Percentiles rank a stretch among this genome's conserved stretches.
Evolutionary conservation across 2,888 invertebrate genomes (phyloP).

Genomic region (Pseudolycoriella hygida): DNA sequence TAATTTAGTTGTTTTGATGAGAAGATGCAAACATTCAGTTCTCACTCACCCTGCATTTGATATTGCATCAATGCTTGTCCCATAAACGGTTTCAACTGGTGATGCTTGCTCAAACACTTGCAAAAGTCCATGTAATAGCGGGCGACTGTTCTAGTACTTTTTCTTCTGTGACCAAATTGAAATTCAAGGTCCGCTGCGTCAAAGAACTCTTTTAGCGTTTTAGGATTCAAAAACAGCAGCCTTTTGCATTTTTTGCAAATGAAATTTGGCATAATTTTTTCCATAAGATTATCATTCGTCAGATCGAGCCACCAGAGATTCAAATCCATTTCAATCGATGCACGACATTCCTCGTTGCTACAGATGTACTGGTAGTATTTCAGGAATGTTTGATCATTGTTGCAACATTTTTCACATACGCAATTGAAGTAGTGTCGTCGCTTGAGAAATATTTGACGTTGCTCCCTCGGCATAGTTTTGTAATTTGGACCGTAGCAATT

Average conservation of each 20-base stretch:
- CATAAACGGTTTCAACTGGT: not conserved
- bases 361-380: constrained; percentile 1
- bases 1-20: no score
- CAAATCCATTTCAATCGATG: not conserved
- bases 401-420: constrained; percentile 47
- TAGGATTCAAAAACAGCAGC: not conserved
- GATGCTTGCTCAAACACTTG: not conserved
- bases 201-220: not conserved
- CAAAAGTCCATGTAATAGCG: not conserved
- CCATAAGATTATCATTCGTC: not conserved
- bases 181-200: not conserved
- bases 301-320: not conserved
- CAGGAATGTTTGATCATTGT: constrained; percentile 1
- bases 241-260: not conserved
- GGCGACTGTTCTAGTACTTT: not conserved
- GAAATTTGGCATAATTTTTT: not conserved
- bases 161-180: not conserved
- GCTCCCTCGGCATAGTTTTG: constrained; percentile 37
- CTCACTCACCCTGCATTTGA: not conserved
- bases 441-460: constrained; percentile 42
- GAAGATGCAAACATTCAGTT: no score
- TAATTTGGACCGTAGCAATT: constrained; percentile 77
- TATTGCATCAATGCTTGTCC: not conserved
- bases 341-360: constrained; percentile 1
- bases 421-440: constrained; percentile 68